Conservation (phyloP, 2,797 vertebrate genomes). For the Hozukius guyotensis region DNA sequence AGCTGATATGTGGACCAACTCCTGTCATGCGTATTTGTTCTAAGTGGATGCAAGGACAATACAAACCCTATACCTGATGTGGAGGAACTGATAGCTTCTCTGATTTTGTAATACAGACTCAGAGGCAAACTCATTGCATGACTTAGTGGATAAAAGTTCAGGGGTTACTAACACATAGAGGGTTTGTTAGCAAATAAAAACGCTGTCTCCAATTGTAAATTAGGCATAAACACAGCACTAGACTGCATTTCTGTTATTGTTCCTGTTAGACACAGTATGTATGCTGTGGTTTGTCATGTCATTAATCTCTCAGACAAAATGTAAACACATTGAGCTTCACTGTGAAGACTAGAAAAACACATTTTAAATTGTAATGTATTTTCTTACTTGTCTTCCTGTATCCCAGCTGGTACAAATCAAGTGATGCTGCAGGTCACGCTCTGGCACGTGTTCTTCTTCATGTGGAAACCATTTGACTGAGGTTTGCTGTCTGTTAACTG, state of each 20-base stretch:
- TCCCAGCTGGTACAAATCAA: conserved; percentile 32
- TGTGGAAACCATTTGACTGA: conserved; percentile 42
- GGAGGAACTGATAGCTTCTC: not conserved
- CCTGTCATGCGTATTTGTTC: not conserved
- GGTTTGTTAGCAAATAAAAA: not conserved
- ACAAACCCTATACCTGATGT: not conserved
- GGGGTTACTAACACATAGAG: not conserved
- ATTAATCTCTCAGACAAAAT: not conserved
- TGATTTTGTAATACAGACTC: not conserved
- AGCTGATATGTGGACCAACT: not conserved
- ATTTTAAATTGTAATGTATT: not conserved
- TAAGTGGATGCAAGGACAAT: not conserved
- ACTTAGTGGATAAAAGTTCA: not conserved
- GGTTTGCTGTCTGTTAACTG: conserved; percentile 17
- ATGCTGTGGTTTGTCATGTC: not conserved
- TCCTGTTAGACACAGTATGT: not conserved
- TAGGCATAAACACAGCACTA: not conserved
- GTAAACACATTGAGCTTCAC: not conserved
- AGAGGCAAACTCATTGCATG: not conserved
- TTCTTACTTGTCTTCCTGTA: not conserved
- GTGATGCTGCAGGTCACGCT: not conserved
- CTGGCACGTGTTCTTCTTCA: not conserved
- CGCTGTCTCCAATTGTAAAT: not conserved
- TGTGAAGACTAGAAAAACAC: not conserved
- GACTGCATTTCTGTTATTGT: not conserved